Conservation (phyloP, 1,140 invertebrate species). For the Leptoteleia sp. region DNA sequence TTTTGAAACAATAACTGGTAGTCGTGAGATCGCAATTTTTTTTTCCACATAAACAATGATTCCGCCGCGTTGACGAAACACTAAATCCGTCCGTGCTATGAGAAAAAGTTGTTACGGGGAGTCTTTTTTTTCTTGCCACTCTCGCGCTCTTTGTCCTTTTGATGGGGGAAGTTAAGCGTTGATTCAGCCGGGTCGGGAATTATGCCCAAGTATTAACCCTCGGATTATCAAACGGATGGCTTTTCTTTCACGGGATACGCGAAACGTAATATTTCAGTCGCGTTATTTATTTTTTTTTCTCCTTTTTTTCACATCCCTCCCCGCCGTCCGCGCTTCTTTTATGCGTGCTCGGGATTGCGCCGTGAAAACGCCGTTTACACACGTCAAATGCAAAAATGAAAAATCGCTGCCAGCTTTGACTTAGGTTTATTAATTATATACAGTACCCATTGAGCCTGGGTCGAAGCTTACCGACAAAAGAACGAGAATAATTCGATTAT, state of each 20-base stretch:
- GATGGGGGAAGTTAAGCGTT: slow-evolving; percentile 45
- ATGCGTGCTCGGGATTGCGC: not conserved
- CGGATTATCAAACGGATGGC: slow-evolving; percentile 47
- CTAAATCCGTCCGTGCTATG: slow-evolving; percentile 5
- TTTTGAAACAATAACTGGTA: slow-evolving; percentile 39
- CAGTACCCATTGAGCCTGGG: not conserved
- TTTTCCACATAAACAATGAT: slow-evolving; percentile 32
- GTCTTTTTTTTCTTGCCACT: slow-evolving; percentile 29
- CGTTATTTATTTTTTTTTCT: slow-evolving; percentile 14
- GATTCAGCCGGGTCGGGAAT: slow-evolving; percentile 38
- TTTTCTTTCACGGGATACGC: slow-evolving; percentile 39
- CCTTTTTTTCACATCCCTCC: slow-evolving; percentile 5
- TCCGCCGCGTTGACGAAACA: slow-evolving; percentile 31
- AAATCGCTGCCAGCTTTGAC: not conserved
- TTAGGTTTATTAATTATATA: not conserved
- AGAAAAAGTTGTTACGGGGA: slow-evolving; percentile 47
- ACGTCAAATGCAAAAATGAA: not conserved
- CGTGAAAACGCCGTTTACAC: not conserved
- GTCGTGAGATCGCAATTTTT: slow-evolving; percentile 20
- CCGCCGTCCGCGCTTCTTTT: not conserved
- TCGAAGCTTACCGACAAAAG: not conserved
- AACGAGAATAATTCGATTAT: too few species aligned
- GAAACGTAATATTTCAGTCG: slow-evolving; percentile 35
- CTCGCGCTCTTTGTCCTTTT: slow-evolving; percentile 41
- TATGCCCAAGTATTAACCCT: slow-evolving; percentile 48